Base-by-base conservation (phyloP, 2,113 vertebrate genomes). In the rat (Rattus norvegicus) region DNA sequence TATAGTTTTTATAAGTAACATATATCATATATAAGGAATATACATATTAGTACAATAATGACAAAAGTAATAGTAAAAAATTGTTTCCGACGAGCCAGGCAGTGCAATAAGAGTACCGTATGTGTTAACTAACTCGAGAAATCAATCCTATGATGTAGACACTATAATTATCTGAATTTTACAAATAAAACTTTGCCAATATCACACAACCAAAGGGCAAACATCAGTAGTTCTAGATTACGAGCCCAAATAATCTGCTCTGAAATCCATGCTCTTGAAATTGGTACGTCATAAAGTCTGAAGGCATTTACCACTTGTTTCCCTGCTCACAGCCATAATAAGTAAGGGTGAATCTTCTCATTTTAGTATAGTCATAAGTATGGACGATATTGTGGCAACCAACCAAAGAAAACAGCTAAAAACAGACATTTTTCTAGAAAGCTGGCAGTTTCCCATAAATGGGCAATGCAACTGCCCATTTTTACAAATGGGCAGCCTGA, bases 51-150 rank as follows among this genome's bases (percentile, higher is more conserved):
- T 10, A 12, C 0, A 63, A 22, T 17, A 65, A 67, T 12, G 70
- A 91, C 47, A 96, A 81, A 91, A n/a, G 7, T 67, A 96, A 81
- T 56, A 86, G 30, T 75, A 80, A 91, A 52, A 91, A 59, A 93
- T n/a, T 5, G 36, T 56, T 47, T 67, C 65, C 33, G 84, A 69
- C 36, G 20, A 79, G 63, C 26, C 43, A 79, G 52, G 52, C 49
- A 43, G 33, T 69, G 69, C 75, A 70, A 10, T 76, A 43, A 90
- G 49, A 63, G 63, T 86, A 39, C 72, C 72, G 43, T 7, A 85
- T 7, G 61, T 54, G 33, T 52, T 93, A 77, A 93, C 17, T 77
- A 36, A 79, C 63, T 85, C 43, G 83, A 84, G 61, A 63, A 61
- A 36, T 56, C 80, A 61, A 39, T 84, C 20, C 80, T 61, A 80